phyloP scores from a whole-genome alignment of 2,888 invertebrate genomes.

The Cantharis rustica region DNA sequence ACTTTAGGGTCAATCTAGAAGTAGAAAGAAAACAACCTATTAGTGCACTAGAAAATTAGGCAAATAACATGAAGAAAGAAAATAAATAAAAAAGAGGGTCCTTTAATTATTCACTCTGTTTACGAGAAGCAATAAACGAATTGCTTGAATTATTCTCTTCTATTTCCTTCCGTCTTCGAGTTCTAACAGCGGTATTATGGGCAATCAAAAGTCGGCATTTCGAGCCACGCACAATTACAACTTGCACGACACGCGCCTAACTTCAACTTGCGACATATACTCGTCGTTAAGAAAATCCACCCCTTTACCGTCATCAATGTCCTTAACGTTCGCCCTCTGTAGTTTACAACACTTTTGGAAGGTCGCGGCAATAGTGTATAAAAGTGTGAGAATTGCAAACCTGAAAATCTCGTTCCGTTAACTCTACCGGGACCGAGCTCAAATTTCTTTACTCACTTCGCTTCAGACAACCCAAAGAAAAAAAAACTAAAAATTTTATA shows the following conservation, averaged over 20 bases:
- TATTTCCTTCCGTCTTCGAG: slow-evolving; percentile 44
- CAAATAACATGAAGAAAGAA: slow-evolving; percentile 36
- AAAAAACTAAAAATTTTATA: slow-evolving; percentile 14
- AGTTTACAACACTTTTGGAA: slow-evolving; percentile 40
- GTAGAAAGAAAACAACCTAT: slow-evolving; percentile 47
- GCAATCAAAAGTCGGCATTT: slow-evolving; percentile 46
- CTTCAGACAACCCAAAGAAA: slow-evolving; percentile 13
- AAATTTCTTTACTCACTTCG: slow-evolving; percentile 27
- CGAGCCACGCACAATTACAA: slow-evolving; percentile 39
- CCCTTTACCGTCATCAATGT: slow-evolving; percentile 32
- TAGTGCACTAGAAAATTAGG: slow-evolving; percentile 33
- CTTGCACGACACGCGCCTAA: slow-evolving; percentile 39
- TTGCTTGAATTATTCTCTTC: slow-evolving; percentile 46
- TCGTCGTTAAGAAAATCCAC: slow-evolving; percentile 29
- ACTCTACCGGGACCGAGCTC: slow-evolving; percentile 29
- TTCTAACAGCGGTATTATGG: slow-evolving; percentile 46
- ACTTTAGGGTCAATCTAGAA: slow-evolving; percentile 99
- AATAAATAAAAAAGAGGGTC: slow-evolving; percentile 42
- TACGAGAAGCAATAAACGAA: slow-evolving; percentile 48
- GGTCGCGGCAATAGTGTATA: slow-evolving; percentile 31
- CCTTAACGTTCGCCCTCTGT: slow-evolving; percentile 33
- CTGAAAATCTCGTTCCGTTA: slow-evolving; percentile 21
- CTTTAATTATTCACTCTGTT: slow-evolving; percentile 47
- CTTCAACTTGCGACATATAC: slow-evolving; percentile 26
- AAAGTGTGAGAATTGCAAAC: slow-evolving; percentile 29